Conservation (phyloP, 2,113 vertebrate species). For the Seriola dumerili region DNA sequence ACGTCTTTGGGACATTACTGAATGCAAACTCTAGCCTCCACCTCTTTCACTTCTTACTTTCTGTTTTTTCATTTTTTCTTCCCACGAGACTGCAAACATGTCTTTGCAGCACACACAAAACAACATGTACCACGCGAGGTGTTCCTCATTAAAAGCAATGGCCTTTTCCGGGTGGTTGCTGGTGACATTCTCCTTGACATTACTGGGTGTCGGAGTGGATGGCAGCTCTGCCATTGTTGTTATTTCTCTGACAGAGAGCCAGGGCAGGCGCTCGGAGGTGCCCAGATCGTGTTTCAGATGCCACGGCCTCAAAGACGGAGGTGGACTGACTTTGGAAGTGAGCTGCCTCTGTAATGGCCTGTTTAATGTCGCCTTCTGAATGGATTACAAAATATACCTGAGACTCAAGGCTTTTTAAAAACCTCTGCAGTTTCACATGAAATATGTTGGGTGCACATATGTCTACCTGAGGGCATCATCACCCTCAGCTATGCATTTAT, state of each 20-base stretch:
- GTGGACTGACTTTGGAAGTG: slow-evolving; percentile 40
- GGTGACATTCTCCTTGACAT: slow-evolving; percentile 68
- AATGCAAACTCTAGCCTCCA: neutral
- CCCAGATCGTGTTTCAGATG: slow-evolving; percentile 68
- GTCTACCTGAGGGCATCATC: slow-evolving; percentile 21
- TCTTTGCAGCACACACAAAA: neutral
- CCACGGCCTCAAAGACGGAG: slow-evolving; percentile 40
- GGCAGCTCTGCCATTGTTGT: slow-evolving; percentile 60
- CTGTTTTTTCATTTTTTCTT: slow-evolving; percentile 7
- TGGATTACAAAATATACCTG: neutral
- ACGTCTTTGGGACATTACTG: neutral
- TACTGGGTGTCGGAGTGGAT: slow-evolving; percentile 30
- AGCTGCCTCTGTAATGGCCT: slow-evolving; percentile 19
- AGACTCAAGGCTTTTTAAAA: neutral
- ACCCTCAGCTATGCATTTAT: slow-evolving; percentile 41
- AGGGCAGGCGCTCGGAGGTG: slow-evolving; percentile 39
- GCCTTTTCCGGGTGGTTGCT: slow-evolving; percentile 36
- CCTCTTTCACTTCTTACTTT: slow-evolving; percentile 35
- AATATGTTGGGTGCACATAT: slow-evolving; percentile 41
- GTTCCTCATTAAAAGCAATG: slow-evolving; percentile 42
- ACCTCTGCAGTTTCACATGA: neutral
- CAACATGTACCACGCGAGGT: neutral
- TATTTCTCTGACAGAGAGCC: slow-evolving; percentile 53
- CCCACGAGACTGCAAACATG: too few species aligned
- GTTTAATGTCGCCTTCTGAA: slow-evolving; percentile 17